Evolutionary conservation across 2,113 vertebrate genomes (phyloP), one percentile per base, ranked within the genome.

Genomic region (Entelurus aequoreus): DNA sequence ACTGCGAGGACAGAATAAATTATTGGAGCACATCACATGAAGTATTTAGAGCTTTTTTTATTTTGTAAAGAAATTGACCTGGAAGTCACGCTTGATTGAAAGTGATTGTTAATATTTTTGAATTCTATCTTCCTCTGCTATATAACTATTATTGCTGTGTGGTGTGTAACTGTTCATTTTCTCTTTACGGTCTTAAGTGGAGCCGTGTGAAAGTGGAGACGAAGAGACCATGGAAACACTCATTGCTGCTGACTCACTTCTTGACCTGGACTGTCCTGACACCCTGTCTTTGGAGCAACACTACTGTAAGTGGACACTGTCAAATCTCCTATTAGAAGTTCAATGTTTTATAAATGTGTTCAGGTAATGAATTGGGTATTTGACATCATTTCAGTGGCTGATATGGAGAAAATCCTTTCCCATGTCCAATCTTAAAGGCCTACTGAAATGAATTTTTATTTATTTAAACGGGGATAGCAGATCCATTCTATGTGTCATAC

Each of bases 191-290:
- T 54, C 75, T 84, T 37, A 53, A 96, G 95, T 96, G 83, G 95
- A 95, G 86, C 89, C 91, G 60, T 94, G 91, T 90, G 93, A 94
- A 55, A 93, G 90, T 78, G 94, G 90, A 54, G 92, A 94, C 74
- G 95, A 96, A 62, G 89, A 91, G 53, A 94, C 91, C 46, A 94
- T 96, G 89, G 94, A 96, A 89, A 95, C 93, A 8, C 93, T 95
- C 0, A 94, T 96, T 81, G 93, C 94, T 69, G 93, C 95, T 15
- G 93, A 95, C 80, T 94, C 93, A 0, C 90, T 98, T 69, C 94
- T 98, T 55, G 94, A 93, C 75, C 94, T 97, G 91, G 95, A 98
- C 77, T 94, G 94, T 50, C 88, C 93, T 50, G 90, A 89, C 60
- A 80, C 89, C 4, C 82, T 95, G 37, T 78, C 87, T 59, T 63